Evolutionary conservation across 2,888 invertebrate genomes (phyloP).

Genomic region (Philereme vetulata): DNA sequence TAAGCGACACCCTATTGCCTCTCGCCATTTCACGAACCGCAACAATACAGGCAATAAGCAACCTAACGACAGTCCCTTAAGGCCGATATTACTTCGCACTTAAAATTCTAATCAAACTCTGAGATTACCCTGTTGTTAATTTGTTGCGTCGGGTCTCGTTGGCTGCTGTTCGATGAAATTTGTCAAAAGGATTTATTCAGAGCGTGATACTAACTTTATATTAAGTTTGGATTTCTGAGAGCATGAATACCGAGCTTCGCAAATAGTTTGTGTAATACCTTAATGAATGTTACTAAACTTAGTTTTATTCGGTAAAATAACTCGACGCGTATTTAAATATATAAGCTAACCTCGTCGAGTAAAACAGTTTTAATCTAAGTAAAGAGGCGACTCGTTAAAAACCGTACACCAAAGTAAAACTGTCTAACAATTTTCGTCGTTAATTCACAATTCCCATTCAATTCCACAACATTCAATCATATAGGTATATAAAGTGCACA

Average conservation of each 20-base stretch:
- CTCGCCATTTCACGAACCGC: constrained; percentile 17
- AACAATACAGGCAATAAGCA: constrained; percentile 17
- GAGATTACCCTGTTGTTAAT: constrained; percentile 36
- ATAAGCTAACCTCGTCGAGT: no score
- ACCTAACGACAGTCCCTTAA: constrained; percentile 21
- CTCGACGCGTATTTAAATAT: neutral
- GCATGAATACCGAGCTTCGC: constrained; percentile 19
- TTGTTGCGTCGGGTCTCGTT: constrained; percentile 28
- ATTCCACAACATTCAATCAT: no score
- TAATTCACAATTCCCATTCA: no score
- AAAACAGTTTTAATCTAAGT: no score
- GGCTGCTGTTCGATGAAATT: constrained; percentile 34
- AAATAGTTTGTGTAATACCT: constrained; percentile 27
- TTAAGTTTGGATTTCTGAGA: constrained; percentile 28
- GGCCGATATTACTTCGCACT: constrained; percentile 22
- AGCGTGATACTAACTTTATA: constrained; percentile 27
- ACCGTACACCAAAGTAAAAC: no score
- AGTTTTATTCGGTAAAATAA: constrained; percentile 7
- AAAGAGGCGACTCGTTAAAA: no score
- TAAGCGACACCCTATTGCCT: constrained; percentile 32
- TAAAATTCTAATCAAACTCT: constrained; percentile 29
- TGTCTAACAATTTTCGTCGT: no score
- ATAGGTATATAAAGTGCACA: no score
- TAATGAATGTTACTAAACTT: constrained; percentile 21
- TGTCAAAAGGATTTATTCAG: constrained; percentile 37